Evolutionary conservation across 2,888 invertebrate species (phyloP).

Genomic region (Mycalesis mineus): DNA sequence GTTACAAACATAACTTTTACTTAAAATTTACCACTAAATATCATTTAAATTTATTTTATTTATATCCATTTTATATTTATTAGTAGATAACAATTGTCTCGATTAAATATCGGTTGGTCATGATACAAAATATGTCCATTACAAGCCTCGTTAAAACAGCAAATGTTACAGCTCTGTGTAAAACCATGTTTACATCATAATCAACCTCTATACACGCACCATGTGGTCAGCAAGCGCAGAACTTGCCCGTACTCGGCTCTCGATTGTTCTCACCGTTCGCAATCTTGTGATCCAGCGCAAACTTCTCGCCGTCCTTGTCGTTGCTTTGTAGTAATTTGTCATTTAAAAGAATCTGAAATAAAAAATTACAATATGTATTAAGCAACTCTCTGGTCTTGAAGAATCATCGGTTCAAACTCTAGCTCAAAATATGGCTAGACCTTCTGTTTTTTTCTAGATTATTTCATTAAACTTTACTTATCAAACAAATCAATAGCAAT

Average conservation of each 20-base stretch:
- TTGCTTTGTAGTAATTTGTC: conserved; percentile 85
- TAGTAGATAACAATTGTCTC: neutral
- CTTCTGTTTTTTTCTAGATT: too few species aligned
- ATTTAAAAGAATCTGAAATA: conserved; percentile 84
- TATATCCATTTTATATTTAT: too few species aligned
- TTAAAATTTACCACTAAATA: too few species aligned
- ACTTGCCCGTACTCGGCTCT: conserved; percentile 65
- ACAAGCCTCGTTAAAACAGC: neutral
- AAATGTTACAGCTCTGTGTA: neutral
- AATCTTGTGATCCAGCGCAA: conserved; percentile 80
- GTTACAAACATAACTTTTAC: too few species aligned
- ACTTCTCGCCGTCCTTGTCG: conserved; percentile 84
- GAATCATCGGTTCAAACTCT: too few species aligned
- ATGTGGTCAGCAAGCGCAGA: conserved; percentile 79
- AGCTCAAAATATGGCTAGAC: too few species aligned
- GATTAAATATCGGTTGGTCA: neutral
- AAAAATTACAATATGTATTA: neutral
- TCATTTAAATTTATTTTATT: too few species aligned
- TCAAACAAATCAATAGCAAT: too few species aligned
- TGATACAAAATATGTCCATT: neutral
- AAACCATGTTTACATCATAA: conserved; percentile 1
- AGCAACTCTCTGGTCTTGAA: neutral
- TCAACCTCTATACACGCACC: neutral
- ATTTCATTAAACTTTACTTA: too few species aligned
- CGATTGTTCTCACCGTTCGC: conserved; percentile 69